Base-by-base conservation (phyloP, 2,888 invertebrate genomes). In the Petrolisthes manimaculis region DNA sequence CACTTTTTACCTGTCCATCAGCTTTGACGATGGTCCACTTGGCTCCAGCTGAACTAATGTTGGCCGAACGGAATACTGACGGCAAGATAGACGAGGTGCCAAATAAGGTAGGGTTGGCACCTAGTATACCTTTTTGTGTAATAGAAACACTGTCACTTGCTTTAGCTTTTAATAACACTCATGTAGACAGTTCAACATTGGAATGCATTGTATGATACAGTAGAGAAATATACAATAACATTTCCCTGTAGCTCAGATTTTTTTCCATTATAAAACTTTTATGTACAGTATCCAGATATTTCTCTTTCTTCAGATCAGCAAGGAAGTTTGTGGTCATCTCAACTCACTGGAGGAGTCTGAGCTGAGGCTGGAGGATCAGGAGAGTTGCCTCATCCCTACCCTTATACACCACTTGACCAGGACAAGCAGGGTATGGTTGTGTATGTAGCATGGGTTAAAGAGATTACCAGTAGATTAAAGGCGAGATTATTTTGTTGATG, bases 341-440 rank as follows among this genome's bases (percentile, higher is more conserved):
- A n/a, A 21, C 21, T n/a, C 14, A 6, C 71, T 82, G 51, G 82
- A 82, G 24, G 61, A 24, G 21, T 82, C 82, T 8, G 82, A 82
- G 61, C 67, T 82, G 6, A 18, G 24, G 21, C 37, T 82, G 61
- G 82, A 82, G 51, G 82, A 82, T 37, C 82, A 82, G 6, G 18
- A 37, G 37, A 82, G 9, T n/a, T 61, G 24, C 61, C 82, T 82
- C 3, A 37, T 82, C 21, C 24, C 56, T 12, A n/a, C 82, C 37
- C 82, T 82, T 55, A 56, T 82, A 37, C 82, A 82, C 12, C 82
- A 82, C 51, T 82, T 82, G 67, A 82, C 82, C 24, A 82, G 61
- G 82, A 8, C 61, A n/a, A 21, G 61, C 6, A 82, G 24, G 67
- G 82, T 82, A 82, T 1, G 71, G 14, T 3, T n/a, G 14, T 6